A percentile compares a stretch with the other conserved stretches of the same genome.
These are phyloP conservation scores for Torymus auratus DNA, from an alignment of 2,888 invertebrate species.

Conservation along the genomic window DNA sequence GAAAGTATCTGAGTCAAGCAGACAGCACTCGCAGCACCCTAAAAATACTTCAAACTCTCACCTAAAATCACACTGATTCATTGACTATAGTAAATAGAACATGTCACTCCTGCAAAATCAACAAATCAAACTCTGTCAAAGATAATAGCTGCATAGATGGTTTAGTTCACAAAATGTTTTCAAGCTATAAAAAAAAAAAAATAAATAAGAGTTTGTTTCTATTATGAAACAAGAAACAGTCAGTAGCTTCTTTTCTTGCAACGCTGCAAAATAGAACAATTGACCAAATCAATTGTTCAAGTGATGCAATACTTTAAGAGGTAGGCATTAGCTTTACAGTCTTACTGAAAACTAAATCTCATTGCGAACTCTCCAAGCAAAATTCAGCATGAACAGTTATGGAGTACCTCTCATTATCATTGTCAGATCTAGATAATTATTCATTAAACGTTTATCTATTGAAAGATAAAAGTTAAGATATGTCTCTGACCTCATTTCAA, in stretches of 20 bases:
- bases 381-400: no score
- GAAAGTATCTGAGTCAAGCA: background rate
- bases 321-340: background rate
- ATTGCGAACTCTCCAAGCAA: no score
- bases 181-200: no score
- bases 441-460: conserved; percentile 23
- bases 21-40: conserved; percentile 1
- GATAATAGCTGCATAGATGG: background rate
- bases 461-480: conserved; percentile 29
- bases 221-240: background rate
- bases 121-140: conserved; percentile 25
- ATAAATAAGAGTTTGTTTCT: no score
- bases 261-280: conserved; percentile 21
- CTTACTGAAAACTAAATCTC: no score
- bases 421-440: background rate
- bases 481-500: conserved; percentile 24
- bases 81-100: conserved; percentile 22
- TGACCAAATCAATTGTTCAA: background rate
- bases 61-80: conserved; percentile 30
- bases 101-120: conserved; percentile 16
- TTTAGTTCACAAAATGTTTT: no score
- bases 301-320: conserved; percentile 33
- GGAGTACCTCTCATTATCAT: background rate
- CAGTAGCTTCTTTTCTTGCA: conserved; percentile 8
- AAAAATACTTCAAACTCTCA: conserved; percentile 40